Conservation (phyloP, 2,888 invertebrate species). For the Sthenelais limicola region DNA sequence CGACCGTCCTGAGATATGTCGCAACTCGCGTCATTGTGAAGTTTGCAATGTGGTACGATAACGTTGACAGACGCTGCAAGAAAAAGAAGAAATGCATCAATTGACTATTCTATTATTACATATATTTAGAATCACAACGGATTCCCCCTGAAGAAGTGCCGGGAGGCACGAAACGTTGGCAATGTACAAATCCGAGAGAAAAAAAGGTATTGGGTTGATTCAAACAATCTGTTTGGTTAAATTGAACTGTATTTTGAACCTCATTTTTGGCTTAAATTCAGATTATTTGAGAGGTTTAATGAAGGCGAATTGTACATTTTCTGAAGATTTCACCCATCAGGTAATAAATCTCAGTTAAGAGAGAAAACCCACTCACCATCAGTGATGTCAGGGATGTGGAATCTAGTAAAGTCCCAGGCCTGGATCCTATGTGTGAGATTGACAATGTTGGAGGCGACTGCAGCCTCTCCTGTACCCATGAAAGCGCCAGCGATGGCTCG, state of each 20-base stretch:
- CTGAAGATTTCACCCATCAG: too few species aligned
- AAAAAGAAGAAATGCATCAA: background rate
- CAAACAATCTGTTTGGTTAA: too few species aligned
- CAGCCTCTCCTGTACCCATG: slow-evolving; percentile 68
- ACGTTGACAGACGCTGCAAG: slow-evolving; percentile 77
- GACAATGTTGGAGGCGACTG: slow-evolving; percentile 74
- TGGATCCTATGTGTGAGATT: slow-evolving; percentile 85
- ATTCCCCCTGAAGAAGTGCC: too few species aligned
- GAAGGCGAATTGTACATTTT: too few species aligned
- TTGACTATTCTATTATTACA: too few species aligned
- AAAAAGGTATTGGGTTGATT: too few species aligned
- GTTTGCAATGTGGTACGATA: slow-evolving; percentile 85
- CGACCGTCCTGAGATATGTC: slow-evolving; percentile 87
- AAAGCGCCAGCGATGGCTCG: slow-evolving; percentile 70
- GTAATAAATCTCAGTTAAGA: background rate
- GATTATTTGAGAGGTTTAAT: too few species aligned
- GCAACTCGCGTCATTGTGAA: slow-evolving; percentile 90
- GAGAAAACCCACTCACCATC: slow-evolving; percentile 76
- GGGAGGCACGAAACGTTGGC: too few species aligned
- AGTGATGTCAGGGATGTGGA: slow-evolving; percentile 81
- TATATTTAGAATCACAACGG: too few species aligned
- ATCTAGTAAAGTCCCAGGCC: slow-evolving; percentile 85
- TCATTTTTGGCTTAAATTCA: too few species aligned
- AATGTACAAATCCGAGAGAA: too few species aligned
- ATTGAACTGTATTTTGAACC: too few species aligned